Evolutionary conservation across 2,888 invertebrate species (phyloP), one percentile per base, ranked within the genome.

Genomic region (Serripes groenlandicus): DNA sequence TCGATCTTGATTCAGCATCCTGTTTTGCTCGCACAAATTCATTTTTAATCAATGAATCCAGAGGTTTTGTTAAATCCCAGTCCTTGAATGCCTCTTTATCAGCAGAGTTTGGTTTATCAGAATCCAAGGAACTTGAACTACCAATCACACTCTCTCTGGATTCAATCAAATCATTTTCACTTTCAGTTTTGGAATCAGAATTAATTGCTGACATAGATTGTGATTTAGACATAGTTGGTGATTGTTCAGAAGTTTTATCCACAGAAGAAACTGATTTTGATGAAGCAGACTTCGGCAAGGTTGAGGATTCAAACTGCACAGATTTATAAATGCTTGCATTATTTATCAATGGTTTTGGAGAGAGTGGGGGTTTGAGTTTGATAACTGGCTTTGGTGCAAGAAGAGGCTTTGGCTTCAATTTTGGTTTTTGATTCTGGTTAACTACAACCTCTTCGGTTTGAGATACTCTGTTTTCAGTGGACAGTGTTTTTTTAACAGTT

Each of bases 301-400:
- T 74, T 23, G 60, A 34, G 23, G 28, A 28, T 49, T 86, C 62
- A 74, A 78, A 79, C 35, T 52, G 54, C 23, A 79, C 78, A 62
- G 75, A 58, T 60, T 75, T 83, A 58, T 52, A 54, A 28, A 42
- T 42, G 0, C 78, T 73, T 49, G 62, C 68, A 28, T 75, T 56
- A 42, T 60, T 58, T 54, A 78, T 58, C 62, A 71, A 73, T 11
- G 91, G 90, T 72, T 92, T 92, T 30, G 88, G 85, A 52, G 83
- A 68, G 9, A 89, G 42, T 7, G 58, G 35, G 21, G 91, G 91
- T 74, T 91, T 92, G 18, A 91, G 90, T 73, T 90, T 90, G 23
- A 92, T 32, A 5, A 74, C 74, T 66, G 93, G 93, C 75, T 93
- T 93, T n/a, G 92, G 92, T 60, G 89, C 89, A 69, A 92, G 49